phyloP scores from a whole-genome alignment of 2,888 invertebrate genomes.

The Ophion slaviceki region DNA sequence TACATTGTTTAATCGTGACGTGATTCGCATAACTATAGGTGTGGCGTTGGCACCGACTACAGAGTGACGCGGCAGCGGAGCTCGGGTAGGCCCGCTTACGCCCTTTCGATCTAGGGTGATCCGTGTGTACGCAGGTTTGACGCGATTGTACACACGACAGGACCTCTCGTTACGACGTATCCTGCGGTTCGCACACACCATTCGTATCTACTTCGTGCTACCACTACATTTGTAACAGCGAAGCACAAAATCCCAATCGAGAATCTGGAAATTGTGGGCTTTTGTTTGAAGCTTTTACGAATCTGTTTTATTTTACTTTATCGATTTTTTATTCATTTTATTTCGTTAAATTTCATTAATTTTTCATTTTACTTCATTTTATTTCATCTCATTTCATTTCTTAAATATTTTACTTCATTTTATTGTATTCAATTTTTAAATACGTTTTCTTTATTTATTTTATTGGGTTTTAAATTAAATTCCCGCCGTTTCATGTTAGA shows the following conservation, averaged over 20 bases:
- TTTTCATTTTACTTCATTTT: too few species aligned
- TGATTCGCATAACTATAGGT: conserved; percentile 35
- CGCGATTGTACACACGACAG: conserved; percentile 7
- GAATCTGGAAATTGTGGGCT: neutral
- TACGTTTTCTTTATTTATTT: too few species aligned
- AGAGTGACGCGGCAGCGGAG: neutral
- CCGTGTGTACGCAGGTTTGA: conserved; percentile 13
- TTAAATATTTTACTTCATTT: too few species aligned
- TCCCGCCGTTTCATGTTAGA: too few species aligned
- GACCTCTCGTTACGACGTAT: conserved; percentile 22
- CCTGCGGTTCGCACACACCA: conserved; percentile 38
- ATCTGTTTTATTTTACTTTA: neutral
- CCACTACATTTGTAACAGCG: neutral
- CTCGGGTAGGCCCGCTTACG: conserved; percentile 1
- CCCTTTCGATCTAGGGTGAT: conserved; percentile 26
- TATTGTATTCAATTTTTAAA: too few species aligned
- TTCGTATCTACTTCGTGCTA: conserved; percentile 33
- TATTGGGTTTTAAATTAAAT: too few species aligned
- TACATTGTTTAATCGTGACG: conserved; percentile 67
- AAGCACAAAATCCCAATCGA: neutral
- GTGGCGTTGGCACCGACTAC: neutral
- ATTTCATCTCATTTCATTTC: too few species aligned
- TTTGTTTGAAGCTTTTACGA: neutral
- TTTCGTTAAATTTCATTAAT: too few species aligned
- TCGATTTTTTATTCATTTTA: too few species aligned